Percentiles rank a stretch among this genome's conserved stretches.
Conservation (phyloP, 2,888 invertebrate species). For the Callinectes sapidus region DNA sequence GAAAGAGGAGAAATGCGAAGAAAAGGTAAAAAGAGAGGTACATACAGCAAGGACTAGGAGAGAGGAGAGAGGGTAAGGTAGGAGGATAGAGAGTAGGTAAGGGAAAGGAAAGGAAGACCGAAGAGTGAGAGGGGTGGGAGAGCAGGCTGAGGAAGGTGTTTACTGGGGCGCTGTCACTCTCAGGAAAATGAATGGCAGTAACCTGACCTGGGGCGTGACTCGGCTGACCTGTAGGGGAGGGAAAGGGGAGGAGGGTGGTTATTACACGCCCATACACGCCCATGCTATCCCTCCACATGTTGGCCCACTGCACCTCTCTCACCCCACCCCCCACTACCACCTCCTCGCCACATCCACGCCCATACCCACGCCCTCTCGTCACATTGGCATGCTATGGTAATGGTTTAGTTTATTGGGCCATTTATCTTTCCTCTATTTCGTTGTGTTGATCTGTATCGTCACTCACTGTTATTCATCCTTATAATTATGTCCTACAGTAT, state of each 20-base stretch:
- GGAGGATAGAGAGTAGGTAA: background rate
- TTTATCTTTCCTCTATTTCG: background rate
- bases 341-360: background rate
- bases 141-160: background rate
- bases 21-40: background rate
- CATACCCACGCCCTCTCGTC: background rate
- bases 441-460: background rate
- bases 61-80: background rate
- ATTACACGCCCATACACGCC: constrained; percentile 14
- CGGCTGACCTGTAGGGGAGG: background rate
- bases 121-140: background rate
- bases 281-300: background rate
- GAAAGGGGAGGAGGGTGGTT: background rate
- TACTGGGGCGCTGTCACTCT: constrained; percentile 43
- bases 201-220: constrained; percentile 49
- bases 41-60: too few relatives aligned
- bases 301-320: background rate
- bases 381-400: background rate
- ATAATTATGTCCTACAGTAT: background rate
- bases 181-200: constrained; percentile 54
- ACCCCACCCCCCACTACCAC: background rate
- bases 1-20: background rate
- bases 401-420: constrained; percentile 4
- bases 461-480: background rate
- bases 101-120: background rate